Evolutionary conservation across 2,888 invertebrate genomes (phyloP), one percentile per base, ranked within the genome.

Genomic region (Glomeris marginata): DNA sequence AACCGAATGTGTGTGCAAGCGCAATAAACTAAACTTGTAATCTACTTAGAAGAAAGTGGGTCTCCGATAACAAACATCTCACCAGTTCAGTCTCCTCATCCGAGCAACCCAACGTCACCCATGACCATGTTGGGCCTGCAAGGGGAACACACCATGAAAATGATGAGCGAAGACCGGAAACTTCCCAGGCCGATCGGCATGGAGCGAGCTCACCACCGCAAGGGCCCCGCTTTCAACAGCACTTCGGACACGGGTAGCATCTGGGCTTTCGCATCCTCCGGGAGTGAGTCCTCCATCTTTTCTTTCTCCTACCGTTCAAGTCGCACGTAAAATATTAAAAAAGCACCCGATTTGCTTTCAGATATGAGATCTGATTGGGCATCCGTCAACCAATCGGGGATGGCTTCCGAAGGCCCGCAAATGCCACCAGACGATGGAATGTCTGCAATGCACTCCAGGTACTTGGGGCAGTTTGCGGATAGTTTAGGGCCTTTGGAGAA

Each of bases 111-210:
- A 35, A 47, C 55, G n/a, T 58, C 58, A 8, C 57, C 58, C 1
- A 47, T 53, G 49, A 50, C 43, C 20, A 16, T 51, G 22, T 41
- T 22, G 11, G 41, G 38, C 6, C 13, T 22, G 11, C 37, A 34
- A 28, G 28, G 28, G 15, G 49, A 54, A 11, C 52, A 49, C 11
- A 20, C 20, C 13, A 22, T 50, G 44, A 52, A 47, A 40, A 34
- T 37, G 40, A 52, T 48, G 13, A 55, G 52, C 8, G 63, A 64
- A 22, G 64, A 66, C 42, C 54, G 63, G 15, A 59, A 62, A 51
- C 60, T 61, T 50, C 61, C 61, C 15, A 58, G 64, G 44, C 69
- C 69, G 11, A 69, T 69, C 47, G 69, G 69, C 33, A 66, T 65
- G 15, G 69, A 68, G 55, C 57, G 68, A 40, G 62, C 63, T n/a